Evolutionary conservation across 1,140 invertebrate genomes (phyloP), one percentile per base, ranked within the genome.

Genomic region (Drosophila serrata): DNA sequence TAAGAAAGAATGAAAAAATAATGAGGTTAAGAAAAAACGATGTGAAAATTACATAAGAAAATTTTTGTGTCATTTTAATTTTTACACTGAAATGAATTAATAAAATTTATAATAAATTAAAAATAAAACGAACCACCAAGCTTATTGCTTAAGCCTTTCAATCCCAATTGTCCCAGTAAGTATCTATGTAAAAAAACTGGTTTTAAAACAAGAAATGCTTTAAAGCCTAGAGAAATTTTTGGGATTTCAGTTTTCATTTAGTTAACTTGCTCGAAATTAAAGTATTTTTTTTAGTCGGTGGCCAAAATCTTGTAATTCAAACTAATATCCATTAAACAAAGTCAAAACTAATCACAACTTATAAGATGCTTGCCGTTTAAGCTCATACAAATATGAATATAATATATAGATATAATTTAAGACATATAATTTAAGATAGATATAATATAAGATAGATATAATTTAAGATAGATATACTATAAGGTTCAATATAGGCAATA

Each of bases 51-150:
- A 75, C 79, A 69, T 84, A 82, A 79, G 76, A 60, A 84, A 84
- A 84, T 53, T 53, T 79, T 79, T 84, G 81, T 84, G 81, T 84
- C 81, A 84, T 84, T 84, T 84, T 84, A 84, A 84, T 84, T 84
- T 84, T 84, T 84, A 84, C 81, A 84, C 75, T 84, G 80, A 82
- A 82, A 82, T 82, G 80, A 80, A 82, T 82, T 82, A 82, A 82
- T 82, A 82, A 82, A 82, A 82, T 82, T 82, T 82, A 82, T 82
- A 82, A 82, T 79, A 84, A 73, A 82, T 79, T 79, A 64, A 84
- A 82, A 75, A 79, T 35, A 65, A 43, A 43, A 55, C 40, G 31
- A 63, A 45, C 4, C 5, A 22, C 0, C 6, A 35, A 35, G 17
- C 6, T 12, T 31, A 7, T 31, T 6, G n/a, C n/a, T 49, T 19